Evolutionary conservation across 2,113 vertebrate genomes (phyloP), one percentile per base, ranked within the genome.

Genomic region (Rhagologus leucostigma): DNA sequence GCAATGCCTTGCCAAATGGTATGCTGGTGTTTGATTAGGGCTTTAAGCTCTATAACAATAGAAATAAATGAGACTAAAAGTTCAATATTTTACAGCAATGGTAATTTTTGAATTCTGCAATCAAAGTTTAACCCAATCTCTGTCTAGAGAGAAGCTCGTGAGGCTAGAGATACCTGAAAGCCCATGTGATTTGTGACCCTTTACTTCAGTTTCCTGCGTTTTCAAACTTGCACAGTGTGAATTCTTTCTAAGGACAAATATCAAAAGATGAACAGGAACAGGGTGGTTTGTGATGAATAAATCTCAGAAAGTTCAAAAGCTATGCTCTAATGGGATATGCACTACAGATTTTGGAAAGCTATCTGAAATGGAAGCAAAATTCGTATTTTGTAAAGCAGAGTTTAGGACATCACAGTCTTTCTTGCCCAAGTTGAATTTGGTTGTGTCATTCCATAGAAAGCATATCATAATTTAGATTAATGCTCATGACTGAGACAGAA

Each of bases 401-500:
- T 89, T 89, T 60, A 88, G 73, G 41, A 37, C 19, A 74, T 73
- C 44, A 60, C 9, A 67, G 26, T n/a, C 64, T 94, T 57, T 63
- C 69, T 75, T 73, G 50, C 32, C 47, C 73, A 83, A 93, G 80
- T 82, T 63, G 32, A 90, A 88, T 93, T 96, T 83, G 42, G 30
- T 90, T 68, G 63, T 91, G 71, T 67, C 79, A 88, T 70, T 93
- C 73, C 57, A 81, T 2, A 75, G 88, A 68, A 92, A 93, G 73
- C 52, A 35, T 37, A 68, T 77, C 5, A 47, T 90, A 90, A 94
- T 93, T 96, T 89, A 92, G 80, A 96, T 83, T 84, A 90, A 96
- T 94, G 64, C 52, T 92, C 52, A 30, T 29, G 71, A 64, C 64
- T 35, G 79, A 86, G 79, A 56, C 47, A 81, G 69, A 96, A 93